Evolutionary conservation across 2,113 vertebrate genomes (phyloP).

Genomic region (Oryctolagus cuniculus): mOryCun1.1 NC_091444.1:77080501-77081000

Average conservation of each 20-base stretch:
- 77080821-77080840: conserved; percentile 37
- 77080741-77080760: conserved; percentile 24
- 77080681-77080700: background rate
- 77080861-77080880: background rate
- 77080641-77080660: background rate
- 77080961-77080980: conserved; percentile 42
- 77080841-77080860: conserved; percentile 19
- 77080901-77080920: background rate
- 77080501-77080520: background rate
- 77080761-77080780: background rate
- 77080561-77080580: background rate
- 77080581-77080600: background rate
- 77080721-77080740: background rate
- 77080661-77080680: background rate
- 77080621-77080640: background rate
- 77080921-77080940: background rate
- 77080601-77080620: background rate
- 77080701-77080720: background rate
- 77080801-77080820: conserved; percentile 41
- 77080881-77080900: background rate
- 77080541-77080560: background rate
- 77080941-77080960: background rate
- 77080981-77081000: background rate
- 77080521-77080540: background rate
- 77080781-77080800: background rate